These are phyloP conservation scores for Sciurus niger DNA, from an alignment of 2,113 vertebrate genomes.

Conservation along the genomic window DNA sequence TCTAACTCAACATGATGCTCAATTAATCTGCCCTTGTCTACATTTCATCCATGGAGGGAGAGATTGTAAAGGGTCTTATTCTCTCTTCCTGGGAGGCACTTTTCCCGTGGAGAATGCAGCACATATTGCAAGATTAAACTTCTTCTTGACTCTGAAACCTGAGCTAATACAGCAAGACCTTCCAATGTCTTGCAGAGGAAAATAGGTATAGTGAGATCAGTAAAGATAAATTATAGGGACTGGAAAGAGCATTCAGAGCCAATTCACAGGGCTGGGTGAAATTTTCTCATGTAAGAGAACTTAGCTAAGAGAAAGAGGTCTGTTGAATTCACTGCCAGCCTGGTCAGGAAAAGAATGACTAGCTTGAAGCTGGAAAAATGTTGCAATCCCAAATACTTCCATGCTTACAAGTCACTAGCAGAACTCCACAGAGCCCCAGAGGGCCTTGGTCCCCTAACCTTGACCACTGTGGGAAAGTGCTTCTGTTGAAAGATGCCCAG, in stretches of 20 bases:
- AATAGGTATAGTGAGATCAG: background rate
- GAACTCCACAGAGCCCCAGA: background rate
- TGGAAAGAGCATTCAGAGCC: background rate
- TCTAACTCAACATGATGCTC: slow-evolving; percentile 36
- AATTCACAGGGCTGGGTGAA: background rate
- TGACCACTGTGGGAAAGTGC: background rate
- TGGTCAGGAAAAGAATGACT: background rate
- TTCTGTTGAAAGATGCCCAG: background rate
- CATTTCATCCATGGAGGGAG: background rate
- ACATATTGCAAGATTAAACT: slow-evolving; percentile 30
- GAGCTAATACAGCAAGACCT: slow-evolving; percentile 30
- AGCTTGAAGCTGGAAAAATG: background rate
- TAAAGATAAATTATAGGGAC: slow-evolving; percentile 55
- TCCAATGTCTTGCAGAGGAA: slow-evolving; percentile 26
- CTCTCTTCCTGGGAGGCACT: background rate
- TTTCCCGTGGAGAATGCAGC: slow-evolving; percentile 56
- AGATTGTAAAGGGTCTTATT: slow-evolving; percentile 72
- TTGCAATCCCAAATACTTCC: background rate
- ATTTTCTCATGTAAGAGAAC: background rate
- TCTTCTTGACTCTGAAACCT: slow-evolving; percentile 57
- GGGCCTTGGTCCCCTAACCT: background rate
- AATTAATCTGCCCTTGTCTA: slow-evolving; percentile 67
- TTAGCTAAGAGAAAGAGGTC: background rate
- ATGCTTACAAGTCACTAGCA: background rate
- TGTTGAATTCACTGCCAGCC: background rate